Evolutionary conservation across 2,888 invertebrate genomes (phyloP), one percentile per base, ranked within the genome.

Genomic region (Eretmocerus hayati): DNA sequence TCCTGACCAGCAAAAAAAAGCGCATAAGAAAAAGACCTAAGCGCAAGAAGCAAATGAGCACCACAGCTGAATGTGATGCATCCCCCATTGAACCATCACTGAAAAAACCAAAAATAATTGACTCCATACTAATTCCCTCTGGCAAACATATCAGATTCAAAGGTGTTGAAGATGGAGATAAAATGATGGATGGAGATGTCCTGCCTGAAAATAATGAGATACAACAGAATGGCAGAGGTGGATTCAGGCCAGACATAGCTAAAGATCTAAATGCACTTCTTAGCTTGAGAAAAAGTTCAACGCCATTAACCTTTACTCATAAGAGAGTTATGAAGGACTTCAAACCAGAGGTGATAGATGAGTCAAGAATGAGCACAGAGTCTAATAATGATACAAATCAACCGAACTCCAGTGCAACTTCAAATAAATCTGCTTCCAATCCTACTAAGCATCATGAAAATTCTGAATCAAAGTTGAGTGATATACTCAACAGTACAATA

Each of bases 71-170:
- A 33, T 51, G 31, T 33, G 51, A 52, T 9, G 18, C 26, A 8
- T 54, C 48, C 1, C 16, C 48, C 4, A 45, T 20, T 2, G 46
- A 53, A 36, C 16, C 41, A 1, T 36, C 41, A 15, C 20, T 22
- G 31, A 60, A 57, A 15, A 66, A 66, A 39, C 62, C 63, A n/a
- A 62, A 56, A 30, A 57, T 65, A 19, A 54, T 62, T 41, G 47
- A 62, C 48, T 56, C 60, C 8, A 22, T 52, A 21, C 16, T 50
- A 8, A 38, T 67, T 36, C 32, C 63, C 13, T 41, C 57, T 30
- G 58, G 57, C n/a, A 65, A 64, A 45, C 67, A 67, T 42, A 67
- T 67, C 45, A 51, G 65, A 18, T 67, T 67, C 39, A 53, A 61
- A 47, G 48, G 41, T 37, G 22, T 42, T n/a, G 51, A 62, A 9